phyloP scores from a whole-genome alignment of 37 sponge, comb jelly and placozoan genomes.

The Theonella swinhoei region DNA sequence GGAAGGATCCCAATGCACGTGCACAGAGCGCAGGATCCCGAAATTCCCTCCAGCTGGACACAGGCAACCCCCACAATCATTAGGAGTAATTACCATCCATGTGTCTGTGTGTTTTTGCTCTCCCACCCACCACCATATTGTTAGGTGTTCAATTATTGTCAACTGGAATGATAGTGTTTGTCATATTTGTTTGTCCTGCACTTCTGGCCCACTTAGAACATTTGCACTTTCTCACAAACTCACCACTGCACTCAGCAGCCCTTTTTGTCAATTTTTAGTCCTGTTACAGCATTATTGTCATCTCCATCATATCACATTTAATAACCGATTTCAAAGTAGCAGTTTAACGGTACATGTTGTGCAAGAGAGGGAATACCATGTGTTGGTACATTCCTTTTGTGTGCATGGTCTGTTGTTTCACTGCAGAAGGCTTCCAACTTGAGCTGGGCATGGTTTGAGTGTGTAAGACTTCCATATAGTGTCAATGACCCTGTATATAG shows the following conservation, averaged over 20 bases:
- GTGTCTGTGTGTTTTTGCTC: neutral
- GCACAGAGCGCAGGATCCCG: neutral
- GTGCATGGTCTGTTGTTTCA: too few relatives aligned
- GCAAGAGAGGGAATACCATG: too few relatives aligned
- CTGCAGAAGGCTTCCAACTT: too few relatives aligned
- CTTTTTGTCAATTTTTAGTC: neutral
- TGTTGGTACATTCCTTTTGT: too few relatives aligned
- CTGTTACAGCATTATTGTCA: neutral
- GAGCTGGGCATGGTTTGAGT: too few relatives aligned
- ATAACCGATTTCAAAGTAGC: too few relatives aligned
- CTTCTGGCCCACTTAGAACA: too few relatives aligned
- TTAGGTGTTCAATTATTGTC: neutral
- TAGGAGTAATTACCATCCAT: neutral
- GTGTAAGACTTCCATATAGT: too few relatives aligned
- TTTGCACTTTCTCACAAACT: neutral
- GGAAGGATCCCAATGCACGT: neutral
- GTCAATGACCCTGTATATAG: too few relatives aligned
- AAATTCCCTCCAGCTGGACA: constrained; percentile 44
- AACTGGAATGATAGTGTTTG: neutral
- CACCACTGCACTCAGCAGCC: neutral
- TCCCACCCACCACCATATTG: neutral
- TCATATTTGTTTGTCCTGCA: neutral
- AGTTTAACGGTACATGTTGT: too few relatives aligned
- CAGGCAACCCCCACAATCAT: neutral
- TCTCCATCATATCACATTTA: too few relatives aligned